Base-by-base conservation (phyloP, 2,113 vertebrate genomes). In the Dinomys branickii region DNA sequence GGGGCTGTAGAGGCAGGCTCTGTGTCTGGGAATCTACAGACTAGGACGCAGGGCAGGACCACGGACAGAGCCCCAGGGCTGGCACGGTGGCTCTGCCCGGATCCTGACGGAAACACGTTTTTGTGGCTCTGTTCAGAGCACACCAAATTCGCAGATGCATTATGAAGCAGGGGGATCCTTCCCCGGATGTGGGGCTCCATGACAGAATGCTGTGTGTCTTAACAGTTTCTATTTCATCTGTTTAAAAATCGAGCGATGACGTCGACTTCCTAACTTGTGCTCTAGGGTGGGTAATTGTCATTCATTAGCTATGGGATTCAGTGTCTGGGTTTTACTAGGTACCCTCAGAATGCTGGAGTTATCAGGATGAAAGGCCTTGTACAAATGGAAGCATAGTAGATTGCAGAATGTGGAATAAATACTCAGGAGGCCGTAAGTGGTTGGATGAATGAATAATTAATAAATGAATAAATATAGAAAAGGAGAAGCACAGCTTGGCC, bases 1-100 rank as follows among this genome's bases (percentile, higher is more conserved):
- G 24, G 13, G 1, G 65, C 41, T 89, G 59, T 54, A 77, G 56
- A 67, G 26, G 75, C 56, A 3, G 24, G 52, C 44, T 38, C 85
- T 61, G 65, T 1, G 0, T 41, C 65, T n/a, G 17, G 11, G 86
- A 54, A 33, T n/a, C 80, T 11, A 0, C n/a, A 13, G 78, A 63
- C 19, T n/a, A 12, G 26, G 80, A 85, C 11, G 0, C 77, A 24
- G 91, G 88, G 95, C 97, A 98, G 97, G 84, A 97, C 97, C 97
- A 98, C 85, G 97, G 97, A 97, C 97, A 98, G 97, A 78, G 97
- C 93, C 93, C 28, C 0, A 26, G 65, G 73, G 3, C 85, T 1
- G 1, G 3, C 0, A 5, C 41, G 80, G 52, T 8, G 0, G 7
- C 2, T 65, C 59, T 41, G 33, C 85, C 50, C 13, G 1, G 1